Percentiles rank a stretch among this genome's conserved stretches.
These are phyloP conservation scores for Scaptomyza parva DNA, from an alignment of 2,888 invertebrate genomes.

Conservation along the genomic window DNA sequence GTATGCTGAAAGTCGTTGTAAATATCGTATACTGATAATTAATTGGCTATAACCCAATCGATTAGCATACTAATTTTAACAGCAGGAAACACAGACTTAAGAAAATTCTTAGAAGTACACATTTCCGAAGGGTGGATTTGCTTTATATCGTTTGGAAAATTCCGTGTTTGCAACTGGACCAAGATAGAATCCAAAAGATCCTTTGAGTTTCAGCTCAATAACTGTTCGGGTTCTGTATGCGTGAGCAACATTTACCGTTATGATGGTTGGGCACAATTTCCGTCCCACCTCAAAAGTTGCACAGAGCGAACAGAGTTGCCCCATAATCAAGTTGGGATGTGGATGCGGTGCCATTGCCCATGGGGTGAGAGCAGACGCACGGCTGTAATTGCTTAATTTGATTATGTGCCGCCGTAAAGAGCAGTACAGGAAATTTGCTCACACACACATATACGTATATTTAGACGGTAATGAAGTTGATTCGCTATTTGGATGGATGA, in stretches of 20 bases:
- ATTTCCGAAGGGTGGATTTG: neutral
- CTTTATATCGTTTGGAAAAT: neutral
- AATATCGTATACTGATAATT: conserved; percentile 55
- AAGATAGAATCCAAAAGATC: conserved; percentile 21
- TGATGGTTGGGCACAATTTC: conserved; percentile 64
- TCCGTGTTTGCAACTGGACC: conserved; percentile 7
- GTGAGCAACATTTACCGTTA: conserved; percentile 60
- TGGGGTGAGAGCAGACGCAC: conserved; percentile 27
- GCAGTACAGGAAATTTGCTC: conserved; percentile 78
- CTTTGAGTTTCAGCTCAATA: conserved; percentile 11
- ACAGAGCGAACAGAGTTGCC: conserved; percentile 38
- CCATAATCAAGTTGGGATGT: conserved; percentile 60
- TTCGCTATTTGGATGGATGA: conserved; percentile 51
- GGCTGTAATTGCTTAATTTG: conserved; percentile 83
- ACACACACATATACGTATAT: conserved; percentile 40
- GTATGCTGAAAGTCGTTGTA: neutral
- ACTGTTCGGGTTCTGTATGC: conserved; percentile 25
- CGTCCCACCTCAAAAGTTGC: conserved; percentile 33
- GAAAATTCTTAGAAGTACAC: conserved; percentile 21
- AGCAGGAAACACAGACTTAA: conserved; percentile 5
- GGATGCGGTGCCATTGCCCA: conserved; percentile 19
- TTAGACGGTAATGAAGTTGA: conserved; percentile 67
- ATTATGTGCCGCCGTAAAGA: conserved; percentile 83
- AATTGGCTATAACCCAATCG: conserved; percentile 70
- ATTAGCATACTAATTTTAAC: conserved; percentile 58